A percentile compares a stretch with the other conserved stretches of the same genome.
Evolutionary conservation across 1,140 invertebrate genomes (phyloP).

Genomic region (Neoseiulus cucumeris): DNA sequence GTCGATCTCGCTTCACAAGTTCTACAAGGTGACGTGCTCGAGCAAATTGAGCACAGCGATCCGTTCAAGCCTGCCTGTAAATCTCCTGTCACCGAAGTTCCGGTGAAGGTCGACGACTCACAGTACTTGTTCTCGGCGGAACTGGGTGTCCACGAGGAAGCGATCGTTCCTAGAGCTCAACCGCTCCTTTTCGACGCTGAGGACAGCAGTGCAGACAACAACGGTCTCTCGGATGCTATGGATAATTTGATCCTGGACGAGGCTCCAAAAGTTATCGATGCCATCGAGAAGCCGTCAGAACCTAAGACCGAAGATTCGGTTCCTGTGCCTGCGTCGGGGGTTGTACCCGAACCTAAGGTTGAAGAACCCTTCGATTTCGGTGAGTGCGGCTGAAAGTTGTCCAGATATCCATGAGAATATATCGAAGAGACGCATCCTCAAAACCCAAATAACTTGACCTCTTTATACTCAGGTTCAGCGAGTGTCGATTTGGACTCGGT

Average conservation of each 20-base stretch:
- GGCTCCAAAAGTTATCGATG: background rate
- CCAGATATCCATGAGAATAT: too few species aligned
- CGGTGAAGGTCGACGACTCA: background rate
- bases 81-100: background rate
- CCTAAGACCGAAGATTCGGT: too few species aligned
- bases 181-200: background rate
- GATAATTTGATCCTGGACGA: background rate
- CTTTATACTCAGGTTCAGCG: too few species aligned
- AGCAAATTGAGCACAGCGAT: background rate
- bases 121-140: background rate
- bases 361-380: too few species aligned
- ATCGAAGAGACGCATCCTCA: too few species aligned
- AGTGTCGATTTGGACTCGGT: too few species aligned
- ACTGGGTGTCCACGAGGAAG: background rate
- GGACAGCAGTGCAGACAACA: background rate
- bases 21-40: background rate
- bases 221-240: background rate
- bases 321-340: too few species aligned
- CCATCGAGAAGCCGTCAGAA: background rate
- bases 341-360: too few species aligned
- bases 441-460: too few species aligned
- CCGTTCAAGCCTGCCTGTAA: background rate
- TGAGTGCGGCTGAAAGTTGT: too few species aligned
- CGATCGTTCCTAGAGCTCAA: background rate
- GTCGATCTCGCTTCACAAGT: background rate